Percentiles rank a stretch among this genome's conserved stretches.
These are phyloP conservation scores for Rhingia rostrata DNA, from an alignment of 2,888 invertebrate species.

Conservation along the genomic window DNA sequence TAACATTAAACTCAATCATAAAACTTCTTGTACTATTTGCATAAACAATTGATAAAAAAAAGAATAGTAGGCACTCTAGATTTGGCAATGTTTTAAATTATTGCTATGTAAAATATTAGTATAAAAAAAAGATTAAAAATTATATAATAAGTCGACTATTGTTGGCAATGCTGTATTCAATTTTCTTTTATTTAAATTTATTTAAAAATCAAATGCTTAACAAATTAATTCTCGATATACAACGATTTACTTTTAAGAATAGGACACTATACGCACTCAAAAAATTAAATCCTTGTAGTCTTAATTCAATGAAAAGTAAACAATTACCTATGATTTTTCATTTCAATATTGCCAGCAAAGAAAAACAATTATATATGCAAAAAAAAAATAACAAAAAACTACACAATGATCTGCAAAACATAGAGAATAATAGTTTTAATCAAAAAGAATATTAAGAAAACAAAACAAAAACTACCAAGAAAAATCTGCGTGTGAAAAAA, in stretches of 20 bases:
- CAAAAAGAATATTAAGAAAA: slow-evolving; percentile 74
- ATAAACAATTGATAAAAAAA: slow-evolving; percentile 36
- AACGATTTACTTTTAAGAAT: slow-evolving; percentile 73
- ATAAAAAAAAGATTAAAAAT: slow-evolving; percentile 17
- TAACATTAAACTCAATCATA: slow-evolving; percentile 69
- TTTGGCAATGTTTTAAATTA: slow-evolving; percentile 57
- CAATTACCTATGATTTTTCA: slow-evolving; percentile 29
- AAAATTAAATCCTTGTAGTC: slow-evolving; percentile 46
- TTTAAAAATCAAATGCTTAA: slow-evolving; percentile 33
- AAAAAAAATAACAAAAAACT: slow-evolving; percentile 11
- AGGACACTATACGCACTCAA: slow-evolving; percentile 65
- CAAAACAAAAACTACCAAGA: slow-evolving; percentile 78
- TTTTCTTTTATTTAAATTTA: slow-evolving; percentile 12
- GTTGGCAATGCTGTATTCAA: slow-evolving; percentile 46
- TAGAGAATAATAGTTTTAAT: slow-evolving; percentile 72
- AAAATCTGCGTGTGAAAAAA: slow-evolving; percentile 77
- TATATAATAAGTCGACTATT: slow-evolving; percentile 59
- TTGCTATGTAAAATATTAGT: slow-evolving; percentile 61
- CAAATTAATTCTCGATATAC: slow-evolving; percentile 65
- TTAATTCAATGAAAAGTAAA: slow-evolving; percentile 38
- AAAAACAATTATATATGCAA: slow-evolving; percentile 38
- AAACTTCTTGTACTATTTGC: slow-evolving; percentile 68
- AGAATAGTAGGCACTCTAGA: slow-evolving; percentile 61
- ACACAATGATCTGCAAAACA: background rate
- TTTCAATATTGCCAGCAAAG: slow-evolving; percentile 57